These are phyloP conservation scores for Raja brachyura DNA, from an alignment of 2,113 vertebrate species.

Conservation along the genomic window DNA sequence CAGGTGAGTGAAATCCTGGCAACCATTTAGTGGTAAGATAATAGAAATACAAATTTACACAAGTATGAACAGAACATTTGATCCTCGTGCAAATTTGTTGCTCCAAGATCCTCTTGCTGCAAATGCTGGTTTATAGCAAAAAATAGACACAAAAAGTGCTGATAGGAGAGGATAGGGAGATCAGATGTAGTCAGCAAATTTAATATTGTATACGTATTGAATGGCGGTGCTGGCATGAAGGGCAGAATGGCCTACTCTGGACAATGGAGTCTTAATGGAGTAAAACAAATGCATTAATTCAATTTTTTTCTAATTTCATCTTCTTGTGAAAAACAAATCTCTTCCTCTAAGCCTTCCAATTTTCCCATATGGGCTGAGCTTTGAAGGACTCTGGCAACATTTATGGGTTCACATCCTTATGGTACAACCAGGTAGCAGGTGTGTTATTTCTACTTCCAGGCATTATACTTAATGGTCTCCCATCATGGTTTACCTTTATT, in stretches of 20 bases:
- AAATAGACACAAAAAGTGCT: background rate
- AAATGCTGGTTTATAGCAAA: no score
- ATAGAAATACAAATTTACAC: background rate
- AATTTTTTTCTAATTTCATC: background rate
- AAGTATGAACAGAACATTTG: background rate
- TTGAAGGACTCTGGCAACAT: background rate
- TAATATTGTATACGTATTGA: background rate
- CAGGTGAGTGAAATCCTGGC: constrained; percentile 48
- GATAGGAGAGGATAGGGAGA: background rate
- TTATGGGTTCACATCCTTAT: background rate
- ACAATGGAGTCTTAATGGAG: no score
- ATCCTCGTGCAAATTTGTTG: background rate
- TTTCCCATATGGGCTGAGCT: background rate
- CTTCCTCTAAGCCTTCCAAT: background rate
- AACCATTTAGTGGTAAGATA: background rate
- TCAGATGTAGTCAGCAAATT: background rate
- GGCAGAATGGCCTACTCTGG: no score
- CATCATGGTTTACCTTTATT: no score
- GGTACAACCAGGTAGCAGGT: background rate
- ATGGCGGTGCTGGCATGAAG: no score
- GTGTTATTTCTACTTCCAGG: background rate
- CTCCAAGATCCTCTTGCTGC: background rate
- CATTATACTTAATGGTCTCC: no score
- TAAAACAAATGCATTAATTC: background rate
- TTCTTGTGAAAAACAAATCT: background rate